Evolutionary conservation across 2,888 invertebrate genomes (phyloP).

Genomic region (Ceraclea dissimilis): DNA sequence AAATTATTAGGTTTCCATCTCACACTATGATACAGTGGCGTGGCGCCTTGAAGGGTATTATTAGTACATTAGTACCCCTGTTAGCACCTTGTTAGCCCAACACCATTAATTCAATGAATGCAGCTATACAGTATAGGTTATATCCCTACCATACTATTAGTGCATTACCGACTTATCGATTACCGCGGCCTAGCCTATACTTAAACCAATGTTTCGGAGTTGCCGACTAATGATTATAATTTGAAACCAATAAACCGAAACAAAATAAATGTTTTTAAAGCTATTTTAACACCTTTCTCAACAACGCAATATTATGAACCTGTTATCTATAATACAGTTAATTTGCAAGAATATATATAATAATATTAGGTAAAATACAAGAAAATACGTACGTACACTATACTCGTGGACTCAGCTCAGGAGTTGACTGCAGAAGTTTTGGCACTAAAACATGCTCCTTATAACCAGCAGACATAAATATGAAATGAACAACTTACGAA

Average conservation of each 20-base stretch:
- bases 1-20: no score
- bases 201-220: slow-evolving; percentile 3
- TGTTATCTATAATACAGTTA: no score
- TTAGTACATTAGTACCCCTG: slow-evolving; percentile 13
- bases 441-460: no score
- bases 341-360: no score
- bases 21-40: background rate
- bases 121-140: no score
- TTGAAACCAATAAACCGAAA: slow-evolving; percentile 3
- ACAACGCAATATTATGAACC: background rate
- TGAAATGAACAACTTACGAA: no score
- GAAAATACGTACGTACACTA: no score
- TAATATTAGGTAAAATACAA: no score
- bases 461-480: no score
- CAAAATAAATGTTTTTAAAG: background rate
- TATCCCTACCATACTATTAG: background rate
- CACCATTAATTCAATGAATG: slow-evolving; percentile 9
- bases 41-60: background rate
- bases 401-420: no score
- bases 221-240: slow-evolving; percentile 5
- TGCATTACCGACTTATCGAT: slow-evolving; percentile 7
- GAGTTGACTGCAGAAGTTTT: no score
- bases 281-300: background rate
- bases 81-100: slow-evolving; percentile 24
- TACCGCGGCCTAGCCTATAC: slow-evolving; percentile 9